These are phyloP conservation scores for Sisor rabdophorus DNA, from an alignment of 2,113 vertebrate species.

Conservation along the genomic window DNA sequence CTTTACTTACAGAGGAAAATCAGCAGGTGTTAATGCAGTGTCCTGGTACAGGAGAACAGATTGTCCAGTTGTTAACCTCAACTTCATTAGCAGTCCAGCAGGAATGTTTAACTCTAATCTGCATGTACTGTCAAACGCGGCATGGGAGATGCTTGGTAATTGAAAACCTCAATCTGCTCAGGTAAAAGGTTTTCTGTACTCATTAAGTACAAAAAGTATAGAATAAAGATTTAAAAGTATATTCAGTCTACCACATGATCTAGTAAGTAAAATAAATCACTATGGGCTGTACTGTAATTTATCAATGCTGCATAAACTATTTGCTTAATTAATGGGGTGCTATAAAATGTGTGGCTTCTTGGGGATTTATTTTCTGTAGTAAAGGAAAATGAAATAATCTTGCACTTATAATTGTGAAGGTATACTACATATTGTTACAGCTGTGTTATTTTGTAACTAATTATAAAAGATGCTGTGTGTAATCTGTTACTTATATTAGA, in stretches of 20 bases:
- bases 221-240: not conserved
- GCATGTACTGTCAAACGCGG: conserved; percentile 62
- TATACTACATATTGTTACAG: too few species aligned
- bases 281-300: not conserved
- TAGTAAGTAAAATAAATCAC: not conserved
- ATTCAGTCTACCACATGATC: not conserved
- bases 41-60: conserved; percentile 50
- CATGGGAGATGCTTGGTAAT: conserved; percentile 65
- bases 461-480: too few species aligned
- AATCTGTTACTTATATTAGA: too few species aligned
- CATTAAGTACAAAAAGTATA: not conserved
- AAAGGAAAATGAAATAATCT: too few species aligned
- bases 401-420: too few species aligned
- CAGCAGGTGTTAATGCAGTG: conserved; percentile 72
- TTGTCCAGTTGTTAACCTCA: conserved; percentile 68
- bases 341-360: not conserved
- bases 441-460: too few species aligned
- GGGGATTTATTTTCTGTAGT: too few species aligned
- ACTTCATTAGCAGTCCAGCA: conserved; percentile 52
- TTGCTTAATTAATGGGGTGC: not conserved
- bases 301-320: not conserved
- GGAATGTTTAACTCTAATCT: conserved; percentile 72
- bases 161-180: conserved; percentile 67
- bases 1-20: conserved; percentile 77
- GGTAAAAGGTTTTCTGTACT: conserved; percentile 59